Percentiles rank a stretch among this genome's conserved stretches.
These are phyloP conservation scores for Sclerodermus sp. DNA, from an alignment of 2,888 invertebrate genomes.

Conservation along the genomic window DNA sequence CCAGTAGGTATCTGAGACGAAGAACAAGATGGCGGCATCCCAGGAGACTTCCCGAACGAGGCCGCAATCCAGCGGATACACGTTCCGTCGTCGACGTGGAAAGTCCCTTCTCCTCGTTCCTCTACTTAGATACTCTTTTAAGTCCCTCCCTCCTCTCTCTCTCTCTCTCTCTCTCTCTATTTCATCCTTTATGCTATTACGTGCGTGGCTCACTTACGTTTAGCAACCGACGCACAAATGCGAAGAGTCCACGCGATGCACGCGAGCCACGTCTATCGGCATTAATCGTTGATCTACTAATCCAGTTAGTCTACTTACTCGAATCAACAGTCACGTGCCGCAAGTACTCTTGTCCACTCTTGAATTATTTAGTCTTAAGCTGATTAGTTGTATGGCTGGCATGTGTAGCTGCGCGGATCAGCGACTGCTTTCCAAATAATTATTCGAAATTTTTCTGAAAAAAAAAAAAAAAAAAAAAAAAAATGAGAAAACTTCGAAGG, in stretches of 20 bases:
- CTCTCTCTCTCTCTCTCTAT: slow-evolving; percentile 15
- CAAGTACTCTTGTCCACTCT: background rate
- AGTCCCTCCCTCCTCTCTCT: slow-evolving; percentile 4
- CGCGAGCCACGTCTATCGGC: slow-evolving; percentile 33
- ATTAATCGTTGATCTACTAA: slow-evolving; percentile 38
- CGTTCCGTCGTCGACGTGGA: slow-evolving; percentile 47
- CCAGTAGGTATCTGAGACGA: slow-evolving; percentile 32
- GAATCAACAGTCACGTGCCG: slow-evolving; percentile 17
- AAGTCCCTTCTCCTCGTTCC: slow-evolving; percentile 15
- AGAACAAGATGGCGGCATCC: slow-evolving; percentile 51
- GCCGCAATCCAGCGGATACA: slow-evolving; percentile 53
- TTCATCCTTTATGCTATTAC: slow-evolving; percentile 15
- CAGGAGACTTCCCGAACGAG: slow-evolving; percentile 49
- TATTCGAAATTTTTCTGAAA: too few species aligned
- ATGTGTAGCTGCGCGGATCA: background rate
- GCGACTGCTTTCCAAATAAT: background rate
- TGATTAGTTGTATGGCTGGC: too few species aligned
- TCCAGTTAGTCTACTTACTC: slow-evolving; percentile 39
- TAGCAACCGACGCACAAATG: slow-evolving; percentile 25
- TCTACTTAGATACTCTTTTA: background rate
- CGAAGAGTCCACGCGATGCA: slow-evolving; percentile 20
- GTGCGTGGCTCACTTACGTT: slow-evolving; percentile 34
- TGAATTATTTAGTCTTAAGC: too few species aligned
- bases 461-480: too few species aligned
- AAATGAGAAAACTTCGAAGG: too few species aligned